Conservation (phyloP, 92 coral and sea anemone genomes). For the Plumapathes pennacea region DNA sequence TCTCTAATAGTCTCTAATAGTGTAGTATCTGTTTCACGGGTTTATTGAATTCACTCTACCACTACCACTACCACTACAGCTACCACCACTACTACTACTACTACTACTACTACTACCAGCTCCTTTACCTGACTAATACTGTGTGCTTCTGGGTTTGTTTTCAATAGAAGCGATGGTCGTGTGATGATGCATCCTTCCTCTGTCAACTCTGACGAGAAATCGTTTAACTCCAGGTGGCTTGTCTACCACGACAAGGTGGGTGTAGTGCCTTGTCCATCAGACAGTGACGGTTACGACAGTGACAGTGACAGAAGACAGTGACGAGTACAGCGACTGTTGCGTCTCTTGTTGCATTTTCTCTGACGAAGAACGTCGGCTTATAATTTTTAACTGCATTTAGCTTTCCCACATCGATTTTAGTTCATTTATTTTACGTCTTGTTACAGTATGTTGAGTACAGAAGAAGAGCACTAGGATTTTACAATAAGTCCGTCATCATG, state of each 20-base stretch:
- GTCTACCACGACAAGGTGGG: conserved; percentile 83
- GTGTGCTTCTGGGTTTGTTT: background rate
- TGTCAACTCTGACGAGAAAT: conserved; percentile 67
- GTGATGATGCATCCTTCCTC: conserved; percentile 89
- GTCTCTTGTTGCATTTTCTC: background rate
- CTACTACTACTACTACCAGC: no score
- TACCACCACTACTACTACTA: no score
- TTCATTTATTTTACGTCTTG: no score
- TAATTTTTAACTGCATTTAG: no score
- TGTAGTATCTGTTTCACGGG: no score
- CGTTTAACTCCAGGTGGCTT: conserved; percentile 77
- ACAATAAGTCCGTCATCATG: background rate
- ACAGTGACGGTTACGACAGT: background rate
- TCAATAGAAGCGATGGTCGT: conserved; percentile 72
- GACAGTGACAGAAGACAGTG: background rate
- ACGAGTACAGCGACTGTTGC: background rate
- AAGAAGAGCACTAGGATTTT: background rate
- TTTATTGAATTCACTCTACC: no score
- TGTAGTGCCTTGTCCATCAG: background rate
- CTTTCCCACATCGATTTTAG: no score
- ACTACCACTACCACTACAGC: no score
- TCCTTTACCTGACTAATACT: no score
- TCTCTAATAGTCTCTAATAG: no score
- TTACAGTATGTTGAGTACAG: no score
- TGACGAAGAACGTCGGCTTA: no score